These are phyloP conservation scores for Carollia perspicillata DNA, from an alignment of 2,113 vertebrate species.

Conservation along the genomic window DNA sequence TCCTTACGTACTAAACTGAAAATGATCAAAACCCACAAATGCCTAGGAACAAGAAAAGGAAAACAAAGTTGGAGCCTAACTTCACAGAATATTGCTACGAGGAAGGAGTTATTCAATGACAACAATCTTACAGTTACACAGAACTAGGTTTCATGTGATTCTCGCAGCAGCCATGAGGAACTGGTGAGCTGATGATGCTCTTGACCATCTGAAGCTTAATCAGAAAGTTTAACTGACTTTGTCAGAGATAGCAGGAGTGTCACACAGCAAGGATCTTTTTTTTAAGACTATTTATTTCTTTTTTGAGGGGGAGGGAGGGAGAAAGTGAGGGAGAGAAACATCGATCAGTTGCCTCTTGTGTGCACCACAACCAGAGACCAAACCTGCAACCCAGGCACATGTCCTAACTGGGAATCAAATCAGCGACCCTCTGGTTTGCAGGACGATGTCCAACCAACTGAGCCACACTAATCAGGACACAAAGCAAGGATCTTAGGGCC, in stretches of 20 bases:
- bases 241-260: not conserved
- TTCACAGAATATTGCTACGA: not conserved
- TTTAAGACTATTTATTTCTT: too few relatives aligned
- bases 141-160: not conserved
- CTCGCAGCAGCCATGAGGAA: not conserved
- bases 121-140: not conserved
- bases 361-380: too few relatives aligned
- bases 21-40: not conserved
- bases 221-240: not conserved
- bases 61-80: not conserved
- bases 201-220: not conserved
- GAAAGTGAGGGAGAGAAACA: too few relatives aligned
- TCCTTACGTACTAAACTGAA: not conserved
- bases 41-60: slow-evolving; percentile 7
- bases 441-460: too few relatives aligned
- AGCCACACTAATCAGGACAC: not conserved
- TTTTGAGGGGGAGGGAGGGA: too few relatives aligned
- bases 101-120: not conserved
- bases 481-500: not conserved
- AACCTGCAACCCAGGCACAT: too few relatives aligned
- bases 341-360: too few relatives aligned
- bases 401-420: too few relatives aligned
- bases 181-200: not conserved
- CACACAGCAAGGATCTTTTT: too few relatives aligned
- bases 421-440: too few relatives aligned